Percentiles rank a stretch among this genome's conserved stretches.
These are phyloP conservation scores for Nephrocerus scutellatus DNA, from an alignment of 2,888 invertebrate species.

Conservation along the genomic window DNA sequence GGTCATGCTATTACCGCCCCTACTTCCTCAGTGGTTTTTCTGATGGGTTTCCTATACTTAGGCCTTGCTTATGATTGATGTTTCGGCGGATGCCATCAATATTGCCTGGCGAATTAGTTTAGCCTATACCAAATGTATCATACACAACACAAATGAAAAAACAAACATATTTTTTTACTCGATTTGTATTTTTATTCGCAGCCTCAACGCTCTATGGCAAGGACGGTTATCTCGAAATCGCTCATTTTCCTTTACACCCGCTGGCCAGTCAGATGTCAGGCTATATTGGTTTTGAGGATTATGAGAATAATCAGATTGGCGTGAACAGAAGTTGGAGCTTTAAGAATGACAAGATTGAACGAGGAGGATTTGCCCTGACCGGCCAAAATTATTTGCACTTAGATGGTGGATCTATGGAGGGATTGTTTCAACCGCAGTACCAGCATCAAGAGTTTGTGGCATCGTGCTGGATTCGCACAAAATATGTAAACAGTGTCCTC, in stretches of 20 bases:
- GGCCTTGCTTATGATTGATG: no score
- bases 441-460: constrained; percentile 8
- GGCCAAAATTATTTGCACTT: constrained; percentile 10
- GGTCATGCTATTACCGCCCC: no score
- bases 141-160: no score
- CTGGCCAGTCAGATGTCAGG: constrained; percentile 1
- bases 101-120: no score
- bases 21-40: no score
- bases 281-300: constrained; percentile 15
- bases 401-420: constrained; percentile 3
- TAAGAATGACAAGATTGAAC: constrained; percentile 4
- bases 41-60: no score
- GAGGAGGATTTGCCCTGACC: constrained; percentile 10
- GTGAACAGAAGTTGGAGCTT: constrained; percentile 6
- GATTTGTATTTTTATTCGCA: constrained; percentile 3
- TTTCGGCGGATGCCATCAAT: no score
- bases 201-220: constrained; percentile 9
- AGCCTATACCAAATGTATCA: no score
- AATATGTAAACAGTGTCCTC: constrained; percentile 2
- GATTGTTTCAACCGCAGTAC: constrained; percentile 5
- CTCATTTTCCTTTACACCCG: constrained; percentile 4
- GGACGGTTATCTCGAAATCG: constrained; percentile 5
- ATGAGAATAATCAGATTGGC: constrained; percentile 9
- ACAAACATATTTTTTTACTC: no score
- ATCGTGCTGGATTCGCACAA: constrained; percentile 9